Percentiles rank a stretch among this genome's conserved stretches.
These are phyloP conservation scores for Ceratina japonica DNA, from an alignment of 1,140 invertebrate genomes.

Conservation along the genomic window DNA sequence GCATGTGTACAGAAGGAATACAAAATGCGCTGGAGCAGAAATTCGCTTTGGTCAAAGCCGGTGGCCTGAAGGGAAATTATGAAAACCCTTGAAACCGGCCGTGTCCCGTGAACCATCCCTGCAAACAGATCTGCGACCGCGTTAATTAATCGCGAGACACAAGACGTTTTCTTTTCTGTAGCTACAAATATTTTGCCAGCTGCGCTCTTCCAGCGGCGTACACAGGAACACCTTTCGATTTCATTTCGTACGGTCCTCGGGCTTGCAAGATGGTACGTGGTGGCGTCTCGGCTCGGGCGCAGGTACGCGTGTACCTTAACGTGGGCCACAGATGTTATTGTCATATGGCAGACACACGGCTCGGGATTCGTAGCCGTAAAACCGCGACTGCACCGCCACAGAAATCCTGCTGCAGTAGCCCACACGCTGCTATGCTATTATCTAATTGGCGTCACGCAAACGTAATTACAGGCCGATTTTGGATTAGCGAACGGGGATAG, in stretches of 20 bases:
- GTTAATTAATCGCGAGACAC: slow-evolving; percentile 30
- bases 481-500: too few relatives aligned
- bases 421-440: slow-evolving; percentile 36
- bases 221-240: slow-evolving; percentile 60
- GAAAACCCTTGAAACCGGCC: not conserved
- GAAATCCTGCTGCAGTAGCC: slow-evolving; percentile 45
- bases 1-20: not conserved
- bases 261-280: slow-evolving; percentile 69
- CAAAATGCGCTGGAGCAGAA: not conserved
- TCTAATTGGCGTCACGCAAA: slow-evolving; percentile 58
- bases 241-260: slow-evolving; percentile 57
- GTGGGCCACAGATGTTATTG: slow-evolving; percentile 74
- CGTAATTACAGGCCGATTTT: not conserved
- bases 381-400: slow-evolving; percentile 61
- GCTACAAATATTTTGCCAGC: slow-evolving; percentile 61
- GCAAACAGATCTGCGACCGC: not conserved
- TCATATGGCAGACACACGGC: slow-evolving; percentile 73
- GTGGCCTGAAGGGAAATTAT: too few relatives aligned
- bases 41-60: not conserved
- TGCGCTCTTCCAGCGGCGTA: slow-evolving; percentile 47
- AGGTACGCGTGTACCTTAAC: slow-evolving; percentile 40
- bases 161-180: slow-evolving; percentile 18
- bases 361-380: slow-evolving; percentile 52
- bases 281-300: slow-evolving; percentile 7
- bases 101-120: not conserved